Evolutionary conservation across 2,888 invertebrate species (phyloP), one percentile per base, ranked within the genome.

Genomic region (Oxystoma pomonae): DNA sequence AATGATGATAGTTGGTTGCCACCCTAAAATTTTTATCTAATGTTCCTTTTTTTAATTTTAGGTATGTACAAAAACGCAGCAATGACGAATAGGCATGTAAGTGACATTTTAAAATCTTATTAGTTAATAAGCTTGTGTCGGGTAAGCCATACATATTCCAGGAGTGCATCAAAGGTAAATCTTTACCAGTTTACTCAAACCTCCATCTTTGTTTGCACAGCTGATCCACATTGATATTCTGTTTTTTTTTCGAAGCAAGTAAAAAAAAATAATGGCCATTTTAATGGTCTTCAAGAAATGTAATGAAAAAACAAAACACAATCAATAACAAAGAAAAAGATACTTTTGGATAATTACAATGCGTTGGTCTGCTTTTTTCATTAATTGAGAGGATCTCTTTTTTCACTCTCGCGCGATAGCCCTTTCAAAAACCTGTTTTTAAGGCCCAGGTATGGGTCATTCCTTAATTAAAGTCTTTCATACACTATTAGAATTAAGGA

Each of bases 391-490:
- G 53, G 53, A 67, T 66, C 67, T 71, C 70, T 72, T 67, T 71
- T 74, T 74, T 72, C 72, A 72, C 72, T 75, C 72, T 64, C 71
- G 71, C 69, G 70, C 72, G 72, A 73, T 74, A 71, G 62, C 49
- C 58, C 64, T 66, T 61, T 60, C 61, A 59, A 22, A 75, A 77
- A 77, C 76, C 75, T 68, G 76, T 77, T 76, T 76, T 76, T 69
- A 73, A 70, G 70, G 72, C 72, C 73, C 76, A 75, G 73, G 75
- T 74, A 75, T 76, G 71, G 76, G 76, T 77, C 76, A 76, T 77
- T 77, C 76, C 75, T 73, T 76, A 73, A 73, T 66, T 68, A 67
- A 70, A 70, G 70, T 20, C 18, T 35, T 35, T 12, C 35, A 35
- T 35, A 35, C 35, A 35, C 35, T 12, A 7, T 12, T 35, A 35